phyloP scores from a whole-genome alignment of 2,888 invertebrate genomes.

The Laspeyria flexula region DNA sequence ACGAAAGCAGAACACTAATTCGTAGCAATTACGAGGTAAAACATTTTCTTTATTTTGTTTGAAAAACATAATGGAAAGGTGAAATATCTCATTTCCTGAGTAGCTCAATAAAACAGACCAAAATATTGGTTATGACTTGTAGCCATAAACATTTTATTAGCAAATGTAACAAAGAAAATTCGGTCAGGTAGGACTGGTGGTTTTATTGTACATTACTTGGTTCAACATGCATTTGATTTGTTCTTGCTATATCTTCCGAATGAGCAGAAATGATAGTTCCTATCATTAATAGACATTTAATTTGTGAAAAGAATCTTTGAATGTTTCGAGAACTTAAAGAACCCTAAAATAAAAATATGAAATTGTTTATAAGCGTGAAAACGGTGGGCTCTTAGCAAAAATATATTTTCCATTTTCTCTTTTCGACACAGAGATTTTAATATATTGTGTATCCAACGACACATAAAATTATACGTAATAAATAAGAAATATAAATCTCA shows the following conservation, averaged over 20 bases:
- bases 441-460: slow-evolving; percentile 21
- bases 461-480: slow-evolving; percentile 26
- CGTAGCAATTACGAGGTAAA: no score
- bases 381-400: slow-evolving; percentile 25
- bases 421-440: slow-evolving; percentile 21
- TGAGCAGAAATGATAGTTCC: neutral
- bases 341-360: slow-evolving; percentile 20
- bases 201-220: slow-evolving; percentile 1
- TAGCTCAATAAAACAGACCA: slow-evolving; percentile 16
- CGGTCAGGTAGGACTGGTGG: neutral
- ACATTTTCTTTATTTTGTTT: no score
- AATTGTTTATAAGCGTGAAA: slow-evolving; percentile 36
- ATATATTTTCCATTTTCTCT: slow-evolving; percentile 20
- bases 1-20: no score
- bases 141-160: slow-evolving; percentile 24
- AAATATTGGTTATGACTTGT: slow-evolving; percentile 11
- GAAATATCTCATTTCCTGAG: neutral
- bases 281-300: neutral
- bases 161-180: slow-evolving; percentile 12
- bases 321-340: slow-evolving; percentile 6
- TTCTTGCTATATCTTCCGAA: neutral
- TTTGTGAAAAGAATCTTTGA: neutral
- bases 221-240: neutral
- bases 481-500: slow-evolving; percentile 18
- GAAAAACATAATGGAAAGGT: neutral